Evolutionary conservation across 1,140 invertebrate genomes (phyloP).

Genomic region (Drosophila pandora): DNA sequence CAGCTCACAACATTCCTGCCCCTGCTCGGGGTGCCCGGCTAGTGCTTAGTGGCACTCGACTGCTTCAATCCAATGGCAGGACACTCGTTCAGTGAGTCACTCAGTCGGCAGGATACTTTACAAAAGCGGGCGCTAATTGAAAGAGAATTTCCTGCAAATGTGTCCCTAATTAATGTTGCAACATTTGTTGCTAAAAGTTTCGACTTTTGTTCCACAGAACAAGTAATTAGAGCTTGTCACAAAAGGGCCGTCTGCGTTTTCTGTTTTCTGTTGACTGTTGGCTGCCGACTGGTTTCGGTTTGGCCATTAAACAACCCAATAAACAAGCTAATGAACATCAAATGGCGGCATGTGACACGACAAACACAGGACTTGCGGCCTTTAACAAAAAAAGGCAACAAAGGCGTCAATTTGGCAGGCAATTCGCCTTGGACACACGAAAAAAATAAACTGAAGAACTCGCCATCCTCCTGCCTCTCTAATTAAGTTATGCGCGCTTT

Average conservation of each 20-base stretch:
- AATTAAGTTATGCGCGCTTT: slow-evolving; percentile 66
- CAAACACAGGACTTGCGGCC: slow-evolving; percentile 4
- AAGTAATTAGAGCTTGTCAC: slow-evolving; percentile 72
- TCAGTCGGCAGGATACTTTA: neutral
- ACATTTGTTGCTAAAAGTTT: slow-evolving; percentile 55
- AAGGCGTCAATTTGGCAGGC: slow-evolving; percentile 31
- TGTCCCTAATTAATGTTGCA: slow-evolving; percentile 64
- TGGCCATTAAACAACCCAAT: slow-evolving; percentile 41
- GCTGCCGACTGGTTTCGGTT: slow-evolving; percentile 22
- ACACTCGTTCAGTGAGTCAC: slow-evolving; percentile 11
- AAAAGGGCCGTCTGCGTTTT: slow-evolving; percentile 18
- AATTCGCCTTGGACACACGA: slow-evolving; percentile 3
- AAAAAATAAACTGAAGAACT: neutral
- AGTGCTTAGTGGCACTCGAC: slow-evolving; percentile 28
- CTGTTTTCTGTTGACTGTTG: slow-evolving; percentile 3
- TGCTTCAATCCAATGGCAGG: slow-evolving; percentile 15
- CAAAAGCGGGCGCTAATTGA: slow-evolving; percentile 59
- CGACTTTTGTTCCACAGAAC: slow-evolving; percentile 26
- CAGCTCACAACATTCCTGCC: slow-evolving; percentile 15
- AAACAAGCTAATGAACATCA: slow-evolving; percentile 42
- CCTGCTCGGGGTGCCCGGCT: too few species aligned
- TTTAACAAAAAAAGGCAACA: neutral
- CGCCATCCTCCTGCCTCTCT: slow-evolving; percentile 32
- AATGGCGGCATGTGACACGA: slow-evolving; percentile 21
- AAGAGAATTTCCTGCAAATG: slow-evolving; percentile 61